Conservation (phyloP, 2,113 vertebrate species). For the Syrmaticus mikado region DNA sequence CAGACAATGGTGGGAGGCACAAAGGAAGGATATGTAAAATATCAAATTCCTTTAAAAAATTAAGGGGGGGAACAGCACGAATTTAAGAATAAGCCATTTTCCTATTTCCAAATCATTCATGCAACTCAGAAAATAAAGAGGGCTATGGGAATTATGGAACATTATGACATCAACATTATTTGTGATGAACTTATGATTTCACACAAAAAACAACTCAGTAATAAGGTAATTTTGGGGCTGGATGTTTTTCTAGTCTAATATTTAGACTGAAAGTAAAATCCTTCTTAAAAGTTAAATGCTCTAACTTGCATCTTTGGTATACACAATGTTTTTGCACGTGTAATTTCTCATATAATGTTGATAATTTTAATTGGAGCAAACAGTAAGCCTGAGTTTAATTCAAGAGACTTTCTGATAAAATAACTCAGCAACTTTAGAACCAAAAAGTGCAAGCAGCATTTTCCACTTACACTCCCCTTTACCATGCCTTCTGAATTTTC, state of each 20-base stretch:
- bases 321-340: neutral
- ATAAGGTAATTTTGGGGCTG: neutral
- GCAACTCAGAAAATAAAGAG: neutral
- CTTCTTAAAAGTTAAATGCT: no score
- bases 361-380: neutral
- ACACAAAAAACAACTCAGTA: neutral
- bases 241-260: neutral
- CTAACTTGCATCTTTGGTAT: neutral
- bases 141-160: neutral
- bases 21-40: neutral
- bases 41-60: neutral
- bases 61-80: neutral
- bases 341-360: neutral
- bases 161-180: neutral
- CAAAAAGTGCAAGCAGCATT: neutral
- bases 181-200: neutral
- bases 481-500: neutral
- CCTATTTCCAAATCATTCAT: neutral
- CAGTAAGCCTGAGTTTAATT: neutral
- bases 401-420: neutral
- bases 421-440: neutral
- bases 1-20: slow-evolving; percentile 56
- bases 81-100: neutral
- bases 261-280: neutral
- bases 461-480: neutral